Evolutionary conservation across 2,113 vertebrate species (phyloP).

Genomic region (Stigmatopora nigra): DNA sequence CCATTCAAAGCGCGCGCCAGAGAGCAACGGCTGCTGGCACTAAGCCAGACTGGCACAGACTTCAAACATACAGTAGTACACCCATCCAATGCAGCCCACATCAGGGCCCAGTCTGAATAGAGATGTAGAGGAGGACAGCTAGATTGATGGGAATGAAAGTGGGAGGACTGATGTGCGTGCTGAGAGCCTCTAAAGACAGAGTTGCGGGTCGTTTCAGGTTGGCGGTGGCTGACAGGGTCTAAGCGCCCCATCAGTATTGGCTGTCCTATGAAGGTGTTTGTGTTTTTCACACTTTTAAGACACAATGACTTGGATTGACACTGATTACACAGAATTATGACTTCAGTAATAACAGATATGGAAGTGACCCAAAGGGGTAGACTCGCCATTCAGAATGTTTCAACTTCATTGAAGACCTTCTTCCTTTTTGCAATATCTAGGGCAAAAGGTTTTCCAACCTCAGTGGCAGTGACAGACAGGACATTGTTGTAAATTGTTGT

Average conservation of each 20-base stretch:
- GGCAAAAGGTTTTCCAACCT: background rate
- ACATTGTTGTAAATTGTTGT: too few relatives aligned
- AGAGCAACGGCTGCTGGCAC: slow-evolving; percentile 55
- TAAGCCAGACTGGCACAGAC: slow-evolving; percentile 62
- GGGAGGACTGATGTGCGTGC: slow-evolving; percentile 47
- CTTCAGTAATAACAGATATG: slow-evolving; percentile 17
- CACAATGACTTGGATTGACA: slow-evolving; percentile 24
- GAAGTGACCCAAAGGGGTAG: slow-evolving; percentile 9
- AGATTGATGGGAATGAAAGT: slow-evolving; percentile 57
- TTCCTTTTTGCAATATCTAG: background rate
- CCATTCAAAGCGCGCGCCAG: slow-evolving; percentile 37
- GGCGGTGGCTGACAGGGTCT: slow-evolving; percentile 39
- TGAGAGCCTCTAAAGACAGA: slow-evolving; percentile 37
- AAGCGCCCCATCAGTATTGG: slow-evolving; percentile 25
- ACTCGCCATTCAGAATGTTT: background rate
- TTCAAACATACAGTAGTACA: slow-evolving; percentile 63
- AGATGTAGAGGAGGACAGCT: slow-evolving; percentile 54
- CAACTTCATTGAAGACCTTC: background rate
- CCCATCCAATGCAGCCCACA: slow-evolving; percentile 58
- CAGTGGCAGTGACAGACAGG: background rate
- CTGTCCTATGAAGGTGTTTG: slow-evolving; percentile 35
- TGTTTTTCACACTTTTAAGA: slow-evolving; percentile 29
- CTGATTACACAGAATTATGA: slow-evolving; percentile 20
- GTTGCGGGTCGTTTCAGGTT: slow-evolving; percentile 43
- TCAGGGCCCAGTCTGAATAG: slow-evolving; percentile 47